Percentiles rank a stretch among this genome's conserved stretches.
phyloP scores from a whole-genome alignment of 1,140 invertebrate species.

The Aleiodes sp. region DNA sequence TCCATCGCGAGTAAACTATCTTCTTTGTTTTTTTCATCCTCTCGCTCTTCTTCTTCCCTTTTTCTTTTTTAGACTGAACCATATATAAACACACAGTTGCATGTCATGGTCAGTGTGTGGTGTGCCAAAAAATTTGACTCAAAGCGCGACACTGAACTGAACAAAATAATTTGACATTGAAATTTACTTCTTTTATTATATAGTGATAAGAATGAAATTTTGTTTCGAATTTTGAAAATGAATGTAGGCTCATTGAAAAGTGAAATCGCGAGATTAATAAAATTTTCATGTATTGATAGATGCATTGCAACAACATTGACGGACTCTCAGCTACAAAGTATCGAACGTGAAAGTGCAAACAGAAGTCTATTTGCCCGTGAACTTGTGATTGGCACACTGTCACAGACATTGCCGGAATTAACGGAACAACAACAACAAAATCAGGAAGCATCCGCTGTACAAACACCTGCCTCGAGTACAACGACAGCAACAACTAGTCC shows the following conservation, averaged over 20 bases:
- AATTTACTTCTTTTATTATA: too few species aligned
- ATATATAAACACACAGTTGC: constrained; percentile 35
- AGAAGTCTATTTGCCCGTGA: constrained; percentile 77
- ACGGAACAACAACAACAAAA: constrained; percentile 51
- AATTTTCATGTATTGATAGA: constrained; percentile 58
- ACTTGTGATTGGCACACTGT: constrained; percentile 72
- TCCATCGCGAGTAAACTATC: not conserved
- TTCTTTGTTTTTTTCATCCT: constrained; percentile 23
- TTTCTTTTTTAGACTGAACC: constrained; percentile 33
- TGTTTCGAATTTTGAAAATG: not conserved
- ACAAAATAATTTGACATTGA: not conserved
- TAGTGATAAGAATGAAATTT: too few species aligned
- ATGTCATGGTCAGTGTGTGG: constrained; percentile 36
- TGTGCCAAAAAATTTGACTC: constrained; percentile 36
- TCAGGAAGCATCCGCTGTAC: constrained; percentile 43
- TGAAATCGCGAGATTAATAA: constrained; percentile 38
- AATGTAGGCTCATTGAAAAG: too few species aligned
- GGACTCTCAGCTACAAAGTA: constrained; percentile 67
- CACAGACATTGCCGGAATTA: constrained; percentile 62
- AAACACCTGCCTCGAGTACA: constrained; percentile 52
- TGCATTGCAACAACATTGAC: constrained; percentile 70
- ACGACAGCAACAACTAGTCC: constrained; percentile 56
- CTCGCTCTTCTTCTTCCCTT: not conserved
- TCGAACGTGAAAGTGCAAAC: constrained; percentile 72
- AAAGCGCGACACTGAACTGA: constrained; percentile 20